Base-by-base conservation (phyloP, 1,140 invertebrate species). In the Polypedilum pembai region DNA sequence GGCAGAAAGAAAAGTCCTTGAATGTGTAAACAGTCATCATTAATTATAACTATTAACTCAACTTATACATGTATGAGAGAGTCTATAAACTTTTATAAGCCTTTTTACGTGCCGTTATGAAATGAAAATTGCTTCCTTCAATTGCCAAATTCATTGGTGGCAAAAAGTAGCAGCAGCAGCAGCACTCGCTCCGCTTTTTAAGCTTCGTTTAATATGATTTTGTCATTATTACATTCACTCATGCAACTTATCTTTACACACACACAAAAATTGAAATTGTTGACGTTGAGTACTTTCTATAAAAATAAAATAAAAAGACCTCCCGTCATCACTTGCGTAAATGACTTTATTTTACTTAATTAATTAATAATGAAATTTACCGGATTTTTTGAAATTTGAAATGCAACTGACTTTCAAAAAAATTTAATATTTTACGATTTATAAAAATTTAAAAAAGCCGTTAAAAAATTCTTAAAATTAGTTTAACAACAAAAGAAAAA, bases 11-110 rank as follows among this genome's bases (percentile, higher is more conserved):
- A 56, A 56, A 56, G 45, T 56, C n/a, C 45, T 15, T 56, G 45
- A 56, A 56, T 56, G 45, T n/a, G n/a, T 56, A 56, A 56, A 15
- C 45, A 56, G 45, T 56, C 45, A 56, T 56, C 45, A 56, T 56
- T 56, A 56, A 56, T 56, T 56, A 56, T 56, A 56, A 56, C 45
- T 56, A 56, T 56, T n/a, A 56, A n/a, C 45, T n/a, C 45, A 12
- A 8, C 8, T 12, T n/a, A 56, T 12, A 10, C 15, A 45, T 56
- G 45, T n/a, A n/a, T 56, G 45, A 56, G 24, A 56, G 45, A 56
- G 45, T 56, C 8, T 56, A 56, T 56, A 56, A 56, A 56, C 45
- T 56, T 56, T 56, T 56, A 56, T 56, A 56, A 56, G 45, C 45
- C 45, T 56, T 56, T 12, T 56, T 56, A 56, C 45, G 45, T 56